phyloP scores from a whole-genome alignment of 2,888 invertebrate species.

The Ormyrus rosae region DNA sequence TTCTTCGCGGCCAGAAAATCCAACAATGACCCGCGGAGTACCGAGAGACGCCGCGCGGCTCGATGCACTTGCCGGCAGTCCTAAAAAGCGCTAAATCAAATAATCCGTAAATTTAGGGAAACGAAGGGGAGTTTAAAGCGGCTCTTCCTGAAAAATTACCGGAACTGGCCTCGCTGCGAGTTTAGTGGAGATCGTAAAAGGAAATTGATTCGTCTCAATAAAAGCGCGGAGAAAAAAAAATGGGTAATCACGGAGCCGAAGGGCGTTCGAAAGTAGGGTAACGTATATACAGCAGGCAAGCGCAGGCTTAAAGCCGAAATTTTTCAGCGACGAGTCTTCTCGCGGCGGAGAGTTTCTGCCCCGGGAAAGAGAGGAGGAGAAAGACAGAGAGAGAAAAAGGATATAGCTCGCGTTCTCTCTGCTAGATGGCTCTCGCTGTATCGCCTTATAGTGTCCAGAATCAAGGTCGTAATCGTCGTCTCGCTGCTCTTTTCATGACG shows the following conservation, averaged over 20 bases:
- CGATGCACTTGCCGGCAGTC: background rate
- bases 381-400: background rate
- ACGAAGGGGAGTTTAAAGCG: slow-evolving; percentile 28
- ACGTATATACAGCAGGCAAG: background rate
- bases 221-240: slow-evolving; percentile 6
- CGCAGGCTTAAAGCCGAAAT: slow-evolving; percentile 16
- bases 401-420: slow-evolving; percentile 15
- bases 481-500: background rate
- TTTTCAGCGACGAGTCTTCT: background rate
- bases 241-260: background rate
- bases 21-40: slow-evolving; percentile 16
- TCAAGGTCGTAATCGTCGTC: slow-evolving; percentile 20
- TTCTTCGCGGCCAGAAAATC: background rate
- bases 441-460: background rate
- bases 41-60: background rate
- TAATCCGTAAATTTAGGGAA: slow-evolving; percentile 46
- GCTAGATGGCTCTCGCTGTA: slow-evolving; percentile 47
- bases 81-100: slow-evolving; percentile 42
- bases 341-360: too few species aligned
- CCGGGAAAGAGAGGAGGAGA: background rate
- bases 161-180: background rate
- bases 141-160: slow-evolving; percentile 23
- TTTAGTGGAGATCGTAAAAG: slow-evolving; percentile 40
- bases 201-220: slow-evolving; percentile 42
- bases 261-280: background rate